These are phyloP conservation scores for Delia radicum DNA, from an alignment of 1,140 invertebrate species.

Conservation along the genomic window DNA sequence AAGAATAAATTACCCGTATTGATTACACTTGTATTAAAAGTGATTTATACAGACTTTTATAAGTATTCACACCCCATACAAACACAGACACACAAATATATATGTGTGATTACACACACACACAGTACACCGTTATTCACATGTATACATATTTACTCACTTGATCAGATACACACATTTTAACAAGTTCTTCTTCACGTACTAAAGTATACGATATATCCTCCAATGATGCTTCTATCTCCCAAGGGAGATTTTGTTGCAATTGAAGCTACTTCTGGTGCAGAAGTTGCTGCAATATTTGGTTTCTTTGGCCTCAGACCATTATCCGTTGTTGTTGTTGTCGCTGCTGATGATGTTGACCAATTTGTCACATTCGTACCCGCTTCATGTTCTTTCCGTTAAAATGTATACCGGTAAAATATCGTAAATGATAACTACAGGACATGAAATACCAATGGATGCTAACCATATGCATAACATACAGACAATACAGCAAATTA, in stretches of 20 bases:
- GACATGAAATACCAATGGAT: conserved; percentile 44
- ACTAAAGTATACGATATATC: conserved; percentile 26
- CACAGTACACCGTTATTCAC: too few relatives aligned
- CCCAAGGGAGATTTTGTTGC: not conserved
- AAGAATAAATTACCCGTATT: too few relatives aligned
- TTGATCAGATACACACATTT: conserved; percentile 30
- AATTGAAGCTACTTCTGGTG: not conserved
- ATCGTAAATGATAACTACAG: conserved; percentile 39
- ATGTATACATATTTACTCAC: conserved; percentile 8
- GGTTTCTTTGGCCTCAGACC: not conserved
- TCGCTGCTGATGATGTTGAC: not conserved
- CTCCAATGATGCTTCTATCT: not conserved
- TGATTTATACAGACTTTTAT: too few relatives aligned
- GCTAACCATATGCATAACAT: conserved; percentile 50
- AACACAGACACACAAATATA: too few relatives aligned
- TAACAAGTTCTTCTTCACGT: conserved; percentile 32
- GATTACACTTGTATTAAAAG: too few relatives aligned
- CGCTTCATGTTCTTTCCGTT: not conserved
- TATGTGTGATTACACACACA: not conserved
- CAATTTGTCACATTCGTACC: not conserved
- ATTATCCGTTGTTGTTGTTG: conserved; percentile 11
- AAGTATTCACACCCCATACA: too few relatives aligned
- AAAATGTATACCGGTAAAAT: conserved; percentile 32
- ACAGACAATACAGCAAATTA: conserved; percentile 37
- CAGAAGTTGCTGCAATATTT: not conserved